Evolutionary conservation across 2,113 vertebrate genomes (phyloP).

Genomic region (Cynocephalus volans): DNA sequence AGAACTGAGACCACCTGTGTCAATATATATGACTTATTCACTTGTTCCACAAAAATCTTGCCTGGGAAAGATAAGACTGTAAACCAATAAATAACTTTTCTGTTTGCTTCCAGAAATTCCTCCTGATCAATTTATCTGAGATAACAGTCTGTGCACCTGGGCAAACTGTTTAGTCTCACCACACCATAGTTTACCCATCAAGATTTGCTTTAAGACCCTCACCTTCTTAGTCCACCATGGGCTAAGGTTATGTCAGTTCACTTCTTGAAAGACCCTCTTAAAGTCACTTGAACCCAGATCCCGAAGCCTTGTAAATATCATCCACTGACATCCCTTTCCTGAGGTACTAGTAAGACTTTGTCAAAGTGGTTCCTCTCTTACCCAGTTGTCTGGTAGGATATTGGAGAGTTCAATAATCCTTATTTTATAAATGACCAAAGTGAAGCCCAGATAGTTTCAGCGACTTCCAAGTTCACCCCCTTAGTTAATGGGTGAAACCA

Average conservation of each 20-base stretch:
- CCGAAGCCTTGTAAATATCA: not conserved
- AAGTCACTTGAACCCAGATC: not conserved
- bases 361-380: not conserved
- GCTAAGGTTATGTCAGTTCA: not conserved
- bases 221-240: not conserved
- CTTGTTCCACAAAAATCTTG: constrained; percentile 17
- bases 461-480: not conserved
- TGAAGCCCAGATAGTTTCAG: not conserved
- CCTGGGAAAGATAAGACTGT: not conserved
- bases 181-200: not conserved
- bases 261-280: not conserved
- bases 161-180: not conserved
- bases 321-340: not conserved
- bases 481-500: not conserved
- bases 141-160: not conserved
- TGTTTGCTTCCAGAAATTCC: constrained; percentile 32
- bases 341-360: not conserved
- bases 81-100: constrained; percentile 11
- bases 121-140: not conserved
- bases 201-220: not conserved
- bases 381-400: not conserved
- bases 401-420: not conserved
- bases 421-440: not conserved
- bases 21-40: not conserved
- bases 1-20: constrained; percentile 8